A percentile compares a stretch with the other conserved stretches of the same genome.
These are phyloP conservation scores for Oligia strigilis DNA, from an alignment of 2,888 invertebrate genomes.

Conservation along the genomic window DNA sequence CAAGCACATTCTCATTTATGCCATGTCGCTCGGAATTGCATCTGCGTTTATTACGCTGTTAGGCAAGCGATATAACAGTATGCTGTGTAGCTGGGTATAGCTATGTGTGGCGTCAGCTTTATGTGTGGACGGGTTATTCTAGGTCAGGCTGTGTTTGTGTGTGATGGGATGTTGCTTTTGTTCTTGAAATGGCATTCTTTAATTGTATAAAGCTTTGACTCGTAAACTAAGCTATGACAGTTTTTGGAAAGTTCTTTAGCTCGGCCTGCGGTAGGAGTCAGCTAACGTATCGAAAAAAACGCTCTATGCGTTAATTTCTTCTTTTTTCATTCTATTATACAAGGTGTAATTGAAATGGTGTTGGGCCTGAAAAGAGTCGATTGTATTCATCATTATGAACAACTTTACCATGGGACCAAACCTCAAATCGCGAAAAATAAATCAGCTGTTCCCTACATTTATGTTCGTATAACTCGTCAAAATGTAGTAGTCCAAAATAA, in stretches of 20 bases:
- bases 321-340: no score
- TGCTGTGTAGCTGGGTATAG: neutral
- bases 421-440: no score
- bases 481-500: neutral
- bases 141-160: conserved; percentile 13
- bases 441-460: no score
- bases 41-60: conserved; percentile 59
- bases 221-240: neutral
- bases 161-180: conserved; percentile 7
- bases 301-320: no score
- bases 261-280: no score
- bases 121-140: conserved; percentile 12
- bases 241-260: no score
- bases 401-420: no score
- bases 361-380: no score
- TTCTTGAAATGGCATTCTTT: neutral
- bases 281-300: no score
- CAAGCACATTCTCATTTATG: conserved; percentile 49
- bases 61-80: conserved; percentile 28
- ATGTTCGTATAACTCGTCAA: no score
- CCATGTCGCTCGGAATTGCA: conserved; percentile 57
- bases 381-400: no score
- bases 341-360: no score
- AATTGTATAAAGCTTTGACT: neutral
- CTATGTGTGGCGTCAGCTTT: conserved; percentile 26